Conservation (phyloP, 2,797 vertebrate species). For the Peromyscus aztecus region DNA sequence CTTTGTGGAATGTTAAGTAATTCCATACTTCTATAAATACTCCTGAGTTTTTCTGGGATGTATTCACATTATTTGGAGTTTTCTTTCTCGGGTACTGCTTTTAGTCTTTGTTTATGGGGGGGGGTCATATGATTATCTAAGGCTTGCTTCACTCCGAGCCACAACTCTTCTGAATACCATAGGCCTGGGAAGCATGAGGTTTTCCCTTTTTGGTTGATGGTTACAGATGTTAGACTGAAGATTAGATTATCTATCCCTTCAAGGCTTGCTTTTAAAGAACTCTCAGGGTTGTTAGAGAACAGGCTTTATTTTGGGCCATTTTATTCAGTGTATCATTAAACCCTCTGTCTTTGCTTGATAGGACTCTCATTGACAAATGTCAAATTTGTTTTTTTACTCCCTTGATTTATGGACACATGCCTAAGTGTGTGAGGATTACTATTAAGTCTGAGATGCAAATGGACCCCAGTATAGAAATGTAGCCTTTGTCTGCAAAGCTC, state of each 20-base stretch:
- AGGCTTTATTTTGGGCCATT: conserved; percentile 35
- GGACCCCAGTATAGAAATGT: neutral
- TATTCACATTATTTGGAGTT: conserved; percentile 10
- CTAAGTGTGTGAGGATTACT: conserved; percentile 23
- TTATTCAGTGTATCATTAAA: neutral
- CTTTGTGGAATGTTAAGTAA: neutral
- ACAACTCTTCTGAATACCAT: conserved; percentile 2
- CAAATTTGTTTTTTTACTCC: neutral
- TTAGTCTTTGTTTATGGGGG: conserved; percentile 44
- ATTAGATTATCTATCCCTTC: conserved; percentile 13
- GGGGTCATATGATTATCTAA: neutral
- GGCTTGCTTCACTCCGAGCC: neutral
- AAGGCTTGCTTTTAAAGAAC: conserved; percentile 47
- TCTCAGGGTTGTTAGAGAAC: neutral
- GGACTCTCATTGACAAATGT: neutral
- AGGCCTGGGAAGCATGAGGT: neutral
- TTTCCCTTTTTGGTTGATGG: conserved; percentile 8
- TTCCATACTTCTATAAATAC: conserved; percentile 40
- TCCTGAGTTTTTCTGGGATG: conserved; percentile 45
- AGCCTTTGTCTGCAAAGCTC: neutral
- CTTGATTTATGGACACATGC: neutral
- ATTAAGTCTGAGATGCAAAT: neutral
- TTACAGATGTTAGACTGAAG: conserved; percentile 17
- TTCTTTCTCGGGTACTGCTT: conserved; percentile 36
- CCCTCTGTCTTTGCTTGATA: neutral